Evolutionary conservation across 2,113 vertebrate species (phyloP), one percentile per base, ranked within the genome.

Genomic region (Xiphophorus hellerii): DNA sequence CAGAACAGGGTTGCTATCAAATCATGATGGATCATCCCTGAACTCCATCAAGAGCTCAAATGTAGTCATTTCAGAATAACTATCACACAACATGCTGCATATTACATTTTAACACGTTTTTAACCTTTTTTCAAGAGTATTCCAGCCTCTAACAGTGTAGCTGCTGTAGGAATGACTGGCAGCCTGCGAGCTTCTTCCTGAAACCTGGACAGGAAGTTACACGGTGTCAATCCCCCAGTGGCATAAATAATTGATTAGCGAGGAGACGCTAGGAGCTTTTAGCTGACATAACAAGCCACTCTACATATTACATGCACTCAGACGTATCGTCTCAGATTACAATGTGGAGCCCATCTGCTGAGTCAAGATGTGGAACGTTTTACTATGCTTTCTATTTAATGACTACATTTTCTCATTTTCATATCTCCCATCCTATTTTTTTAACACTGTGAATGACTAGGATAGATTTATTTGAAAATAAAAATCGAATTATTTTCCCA

Each of bases 221-320:
- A 80, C 30, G 29, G 72, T 72, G 72, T 84, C 85, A 72, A 71
- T 63, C 81, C 78, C 77, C 68, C 75, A 31, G 66, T 6, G 9
- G 44, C 62, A 71, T 92, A 60, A 91, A 93, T 93, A 92, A 90
- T 93, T 81, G 73, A 92, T 88, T 44, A 68, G 29, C 17, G 10
- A 82, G 73, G 77, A 90, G 80, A 82, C 73, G 76, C 79, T 44
- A 75, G 80, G 77, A 86, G 89, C 89, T 90, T 87, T 91, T 88
- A 91, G 85, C 86, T 78, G 78, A 88, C 80, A 84, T 81, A 90
- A 89, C 84, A 87, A 92, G 63, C 81, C 81, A 81, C 78, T 88
- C 83, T 81, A 66, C 77, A 80, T 78, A 89, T 88, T 87, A 82
- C 77, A 72, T 13, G 78, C 83, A 80, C 78, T 90, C 81, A 88